These are phyloP conservation scores for Callithrix jacchus DNA, from an alignment of 2,113 vertebrate genomes.

Conservation along the genomic window DNA sequence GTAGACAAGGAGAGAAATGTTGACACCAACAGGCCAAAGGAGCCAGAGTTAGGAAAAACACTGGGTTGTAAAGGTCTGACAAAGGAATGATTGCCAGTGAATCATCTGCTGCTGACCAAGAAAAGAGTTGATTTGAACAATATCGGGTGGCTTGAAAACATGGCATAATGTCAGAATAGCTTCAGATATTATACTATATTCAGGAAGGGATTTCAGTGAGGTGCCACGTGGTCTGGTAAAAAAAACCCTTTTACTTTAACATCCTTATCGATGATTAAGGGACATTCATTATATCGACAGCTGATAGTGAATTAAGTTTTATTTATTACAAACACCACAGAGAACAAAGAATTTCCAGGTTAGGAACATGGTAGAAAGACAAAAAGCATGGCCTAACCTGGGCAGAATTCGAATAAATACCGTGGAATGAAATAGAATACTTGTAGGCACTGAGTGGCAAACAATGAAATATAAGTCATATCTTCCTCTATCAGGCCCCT, in stretches of 20 bases:
- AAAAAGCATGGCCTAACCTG: background rate
- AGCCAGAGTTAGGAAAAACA: slow-evolving; percentile 7
- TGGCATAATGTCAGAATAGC: background rate
- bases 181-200: slow-evolving; percentile 14
- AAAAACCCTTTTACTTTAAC: background rate
- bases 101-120: slow-evolving; percentile 28
- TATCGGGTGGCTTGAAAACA: background rate
- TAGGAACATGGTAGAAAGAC: background rate
- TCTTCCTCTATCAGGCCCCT: background rate
- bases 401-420: background rate
- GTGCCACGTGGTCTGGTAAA: background rate
- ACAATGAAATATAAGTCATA: background rate
- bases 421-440: background rate
- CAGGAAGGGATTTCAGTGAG: background rate
- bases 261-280: background rate
- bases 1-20: background rate
- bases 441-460: background rate
- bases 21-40: background rate
- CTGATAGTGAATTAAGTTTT: background rate
- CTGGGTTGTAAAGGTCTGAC: background rate
- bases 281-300: background rate
- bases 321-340: background rate
- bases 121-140: slow-evolving; percentile 24
- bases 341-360: background rate
- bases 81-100: slow-evolving; percentile 11